Base-by-base conservation (phyloP, 2,888 invertebrate genomes). In the Oxyscelio sp. region DNA sequence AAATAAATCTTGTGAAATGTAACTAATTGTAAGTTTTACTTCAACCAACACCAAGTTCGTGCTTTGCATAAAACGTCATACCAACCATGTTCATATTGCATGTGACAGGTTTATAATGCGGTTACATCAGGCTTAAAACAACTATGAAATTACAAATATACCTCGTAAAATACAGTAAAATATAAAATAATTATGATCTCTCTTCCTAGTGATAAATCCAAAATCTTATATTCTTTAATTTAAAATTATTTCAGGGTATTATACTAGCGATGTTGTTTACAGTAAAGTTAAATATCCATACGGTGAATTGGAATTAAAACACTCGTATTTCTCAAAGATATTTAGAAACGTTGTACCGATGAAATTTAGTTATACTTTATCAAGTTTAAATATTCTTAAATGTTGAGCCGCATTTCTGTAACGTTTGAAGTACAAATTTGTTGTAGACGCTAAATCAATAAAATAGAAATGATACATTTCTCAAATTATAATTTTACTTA, bases 91-190 rank as follows among this genome's bases (percentile, higher is more conserved):
- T 70, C 78, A 70, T 70, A 63, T 79, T 79, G 78, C 78, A 71
- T 70, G 63, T 79, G 78, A 79, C 78, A 70, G 63, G 70, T 70
- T 79, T 79, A 70, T 79, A 70, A 79, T 70, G 78, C 70, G 63
- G 70, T 79, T 70, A 79, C 70, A 63, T n/a, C 66, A 24, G 52
- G 70, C 78, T 79, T 70, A 63, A 63, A 78, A 70, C 70, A 78
- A 68, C 61, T 78, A 38, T 45, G 40, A 34, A 78, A 68, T 59
- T 58, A 75, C 50, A 58, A 45, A 65, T 77, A 59, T 45, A 52
- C 15, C 61, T 73, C 71, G 27, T 50, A 71, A 70, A 65, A 50
- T 65, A 34, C n/a, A n/a, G 34, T 50, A 65, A 50, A 65, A 65
- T 50, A 19, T 34, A 50, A 34, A 50, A 50, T 65, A 50, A 63